Percentiles rank a stretch among this genome's conserved stretches.
Conservation (phyloP, 2,888 invertebrate genomes). For the Lapara coniferarum region DNA sequence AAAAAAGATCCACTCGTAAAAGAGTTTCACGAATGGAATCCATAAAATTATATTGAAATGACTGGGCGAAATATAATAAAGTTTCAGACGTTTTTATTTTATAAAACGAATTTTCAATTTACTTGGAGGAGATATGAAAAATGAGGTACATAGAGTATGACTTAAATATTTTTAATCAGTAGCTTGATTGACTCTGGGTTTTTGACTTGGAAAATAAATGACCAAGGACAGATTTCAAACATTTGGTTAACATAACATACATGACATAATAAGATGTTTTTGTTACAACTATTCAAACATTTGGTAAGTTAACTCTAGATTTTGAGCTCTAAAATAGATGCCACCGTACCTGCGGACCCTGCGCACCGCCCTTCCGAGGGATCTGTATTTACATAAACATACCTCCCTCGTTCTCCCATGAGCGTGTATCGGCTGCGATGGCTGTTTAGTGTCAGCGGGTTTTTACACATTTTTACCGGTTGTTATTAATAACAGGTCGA, state of each 20-base stretch:
- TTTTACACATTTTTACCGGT: not conserved
- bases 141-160: too few species aligned
- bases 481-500: not conserved
- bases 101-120: too few species aligned
- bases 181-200: too few species aligned
- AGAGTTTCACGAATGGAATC: not conserved
- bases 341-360: slow-evolving; percentile 7
- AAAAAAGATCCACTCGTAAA: not conserved
- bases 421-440: slow-evolving; percentile 2
- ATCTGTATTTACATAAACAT: slow-evolving; percentile 18
- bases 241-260: too few species aligned
- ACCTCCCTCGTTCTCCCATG: slow-evolving; percentile 2
- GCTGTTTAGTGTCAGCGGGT: slow-evolving; percentile 15
- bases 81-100: too few species aligned
- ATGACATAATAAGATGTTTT: too few species aligned
- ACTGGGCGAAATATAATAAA: too few species aligned
- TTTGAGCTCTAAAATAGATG: not conserved
- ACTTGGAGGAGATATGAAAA: too few species aligned
- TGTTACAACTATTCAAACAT: too few species aligned
- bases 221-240: too few species aligned
- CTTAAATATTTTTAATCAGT: too few species aligned
- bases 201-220: too few species aligned
- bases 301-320: not conserved
- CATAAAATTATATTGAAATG: not conserved
- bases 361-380: not conserved